These are phyloP conservation scores for Rhea pennata DNA, from an alignment of 2,113 vertebrate genomes.

Conservation along the genomic window DNA sequence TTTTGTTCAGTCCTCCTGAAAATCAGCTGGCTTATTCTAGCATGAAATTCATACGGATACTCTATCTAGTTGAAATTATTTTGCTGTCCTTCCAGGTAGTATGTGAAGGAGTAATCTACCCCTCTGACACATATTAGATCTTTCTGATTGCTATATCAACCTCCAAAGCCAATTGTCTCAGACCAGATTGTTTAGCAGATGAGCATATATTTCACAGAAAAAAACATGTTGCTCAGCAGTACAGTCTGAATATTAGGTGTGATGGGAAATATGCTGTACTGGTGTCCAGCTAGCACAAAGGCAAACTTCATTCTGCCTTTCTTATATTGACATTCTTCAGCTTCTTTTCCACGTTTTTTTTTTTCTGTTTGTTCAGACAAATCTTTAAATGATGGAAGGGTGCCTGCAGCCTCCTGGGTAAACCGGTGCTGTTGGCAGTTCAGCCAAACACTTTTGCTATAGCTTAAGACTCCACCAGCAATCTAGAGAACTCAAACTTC, in stretches of 20 bases:
- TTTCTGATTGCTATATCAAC: constrained; percentile 16
- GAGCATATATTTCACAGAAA: constrained; percentile 5
- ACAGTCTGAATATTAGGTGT: constrained; percentile 27
- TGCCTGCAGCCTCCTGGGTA: constrained; percentile 56
- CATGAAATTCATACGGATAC: constrained; percentile 3
- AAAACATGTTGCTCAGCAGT: neutral
- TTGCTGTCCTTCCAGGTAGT: constrained; percentile 34
- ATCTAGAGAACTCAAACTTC: constrained; percentile 51
- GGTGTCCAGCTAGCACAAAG: constrained; percentile 8
- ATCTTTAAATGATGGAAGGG: constrained; percentile 51
- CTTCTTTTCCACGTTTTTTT: constrained; percentile 67
- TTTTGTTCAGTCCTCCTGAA: neutral
- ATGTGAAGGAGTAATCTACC: neutral
- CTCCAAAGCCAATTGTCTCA: constrained; percentile 22
- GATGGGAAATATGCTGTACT: constrained; percentile 10
- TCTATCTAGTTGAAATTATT: neutral
- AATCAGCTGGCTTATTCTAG: neutral
- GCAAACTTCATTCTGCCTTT: constrained; percentile 9
- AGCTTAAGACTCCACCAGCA: constrained; percentile 43
- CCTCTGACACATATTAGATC: neutral
- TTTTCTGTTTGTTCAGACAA: constrained; percentile 73
- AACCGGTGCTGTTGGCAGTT: constrained; percentile 45
- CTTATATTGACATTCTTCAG: constrained; percentile 58
- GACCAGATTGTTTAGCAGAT: constrained; percentile 11
- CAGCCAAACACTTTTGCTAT: constrained; percentile 44